These are phyloP conservation scores for Synanthedon andrenaeformis DNA, from an alignment of 2,888 invertebrate genomes.

Conservation along the genomic window DNA sequence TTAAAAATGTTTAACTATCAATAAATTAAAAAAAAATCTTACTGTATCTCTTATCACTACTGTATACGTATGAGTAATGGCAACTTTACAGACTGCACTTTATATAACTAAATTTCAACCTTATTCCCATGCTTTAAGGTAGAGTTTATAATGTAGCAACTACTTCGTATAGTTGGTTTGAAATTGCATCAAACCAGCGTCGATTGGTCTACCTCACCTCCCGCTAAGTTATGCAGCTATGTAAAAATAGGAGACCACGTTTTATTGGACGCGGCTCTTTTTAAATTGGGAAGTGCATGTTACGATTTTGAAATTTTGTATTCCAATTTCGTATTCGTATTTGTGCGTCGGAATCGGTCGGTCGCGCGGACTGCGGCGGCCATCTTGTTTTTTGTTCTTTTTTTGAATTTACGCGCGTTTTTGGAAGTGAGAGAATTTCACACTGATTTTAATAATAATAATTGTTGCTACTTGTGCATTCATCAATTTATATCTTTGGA, in stretches of 20 bases:
- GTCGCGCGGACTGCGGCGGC: slow-evolving; percentile 25
- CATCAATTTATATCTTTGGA: too few species aligned
- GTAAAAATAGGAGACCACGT: slow-evolving; percentile 11
- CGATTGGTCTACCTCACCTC: slow-evolving; percentile 22
- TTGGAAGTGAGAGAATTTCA: too few species aligned
- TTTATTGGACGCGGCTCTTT: slow-evolving; percentile 23
- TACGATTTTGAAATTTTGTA: slow-evolving; percentile 47
- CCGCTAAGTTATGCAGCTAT: slow-evolving; percentile 7
- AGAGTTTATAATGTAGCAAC: slow-evolving; percentile 6
- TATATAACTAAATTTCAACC: slow-evolving; percentile 7
- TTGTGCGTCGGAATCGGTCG: slow-evolving; percentile 34
- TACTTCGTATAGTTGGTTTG: slow-evolving; percentile 13
- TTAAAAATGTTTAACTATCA: too few species aligned
- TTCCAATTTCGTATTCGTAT: slow-evolving; percentile 52
- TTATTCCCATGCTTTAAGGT: slow-evolving; percentile 10
- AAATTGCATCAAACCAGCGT: slow-evolving; percentile 15
- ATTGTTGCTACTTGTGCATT: too few species aligned
- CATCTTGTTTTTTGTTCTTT: slow-evolving; percentile 27
- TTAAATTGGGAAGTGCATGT: slow-evolving; percentile 23
- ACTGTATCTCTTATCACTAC: slow-evolving; percentile 58
- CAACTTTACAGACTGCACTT: slow-evolving; percentile 20
- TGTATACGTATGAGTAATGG: slow-evolving; percentile 42
- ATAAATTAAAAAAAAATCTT: slow-evolving; percentile 12
- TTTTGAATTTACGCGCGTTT: slow-evolving; percentile 7
- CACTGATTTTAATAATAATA: too few species aligned